Evolutionary conservation across 2,888 invertebrate genomes (phyloP).

Genomic region (Herminia tarsipennalis): DNA sequence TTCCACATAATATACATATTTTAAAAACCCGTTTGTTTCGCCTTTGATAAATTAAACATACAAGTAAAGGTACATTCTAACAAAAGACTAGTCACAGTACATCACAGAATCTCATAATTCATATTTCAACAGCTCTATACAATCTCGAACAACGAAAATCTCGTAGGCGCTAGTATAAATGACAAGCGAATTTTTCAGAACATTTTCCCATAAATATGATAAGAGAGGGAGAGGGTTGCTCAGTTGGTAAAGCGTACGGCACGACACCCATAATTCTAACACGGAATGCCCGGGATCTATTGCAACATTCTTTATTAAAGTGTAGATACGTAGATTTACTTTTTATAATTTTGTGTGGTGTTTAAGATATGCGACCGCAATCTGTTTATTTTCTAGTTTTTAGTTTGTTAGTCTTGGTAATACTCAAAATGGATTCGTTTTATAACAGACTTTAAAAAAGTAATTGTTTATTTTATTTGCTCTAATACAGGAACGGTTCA

Average conservation of each 20-base stretch:
- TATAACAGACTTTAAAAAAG: too few relatives aligned
- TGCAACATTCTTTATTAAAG: conserved; percentile 28
- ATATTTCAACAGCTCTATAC: conserved; percentile 32
- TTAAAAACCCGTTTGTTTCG: too few relatives aligned
- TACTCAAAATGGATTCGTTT: too few relatives aligned
- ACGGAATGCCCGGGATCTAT: conserved; percentile 36
- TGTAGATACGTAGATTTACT: conserved; percentile 10
- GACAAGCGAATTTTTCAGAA: conserved; percentile 52
- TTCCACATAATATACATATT: too few relatives aligned
- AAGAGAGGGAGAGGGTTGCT: conserved; percentile 46
- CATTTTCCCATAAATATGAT: conserved; percentile 59
- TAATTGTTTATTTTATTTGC: too few relatives aligned
- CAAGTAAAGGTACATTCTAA: not conserved
- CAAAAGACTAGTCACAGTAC: too few relatives aligned
- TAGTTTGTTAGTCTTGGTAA: too few relatives aligned
- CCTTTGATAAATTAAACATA: too few relatives aligned
- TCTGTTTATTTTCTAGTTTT: too few relatives aligned
- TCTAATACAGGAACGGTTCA: too few relatives aligned
- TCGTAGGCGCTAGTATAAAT: conserved; percentile 39
- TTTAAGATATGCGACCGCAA: too few relatives aligned
- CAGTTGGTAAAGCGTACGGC: conserved; percentile 41
- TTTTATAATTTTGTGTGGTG: too few relatives aligned
- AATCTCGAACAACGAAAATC: conserved; percentile 43
- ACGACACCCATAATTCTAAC: conserved; percentile 49
- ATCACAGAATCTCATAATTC: conserved; percentile 1